Evolutionary conservation across 2,113 vertebrate species (phyloP).

Genomic region (Ariopsis seemanni): DNA sequence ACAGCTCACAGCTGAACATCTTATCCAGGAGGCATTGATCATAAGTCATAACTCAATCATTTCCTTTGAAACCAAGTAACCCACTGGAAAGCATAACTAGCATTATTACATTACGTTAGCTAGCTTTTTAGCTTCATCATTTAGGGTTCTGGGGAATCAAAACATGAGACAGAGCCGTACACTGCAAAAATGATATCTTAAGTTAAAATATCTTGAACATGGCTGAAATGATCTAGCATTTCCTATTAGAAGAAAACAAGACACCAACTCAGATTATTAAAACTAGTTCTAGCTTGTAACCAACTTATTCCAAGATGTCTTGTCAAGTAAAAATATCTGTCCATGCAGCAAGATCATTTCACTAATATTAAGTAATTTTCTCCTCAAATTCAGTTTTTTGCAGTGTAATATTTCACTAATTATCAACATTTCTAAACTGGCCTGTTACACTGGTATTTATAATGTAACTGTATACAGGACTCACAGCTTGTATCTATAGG

Average conservation of each 20-base stretch:
- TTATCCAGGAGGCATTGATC: too few species aligned
- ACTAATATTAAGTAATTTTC: too few species aligned
- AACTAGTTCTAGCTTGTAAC: too few species aligned
- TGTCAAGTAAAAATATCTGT: too few species aligned
- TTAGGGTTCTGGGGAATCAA: neutral
- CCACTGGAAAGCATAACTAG: neutral
- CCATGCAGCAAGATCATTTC: too few species aligned
- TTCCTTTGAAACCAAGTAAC: neutral
- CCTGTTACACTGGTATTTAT: neutral
- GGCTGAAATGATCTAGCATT: too few species aligned
- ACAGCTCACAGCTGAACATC: neutral
- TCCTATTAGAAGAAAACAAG: too few species aligned
- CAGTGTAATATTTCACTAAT: neutral
- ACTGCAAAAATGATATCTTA: too few species aligned
- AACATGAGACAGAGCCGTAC: neutral
- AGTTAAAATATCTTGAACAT: too few species aligned
- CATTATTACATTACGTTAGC: neutral
- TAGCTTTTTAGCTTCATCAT: neutral
- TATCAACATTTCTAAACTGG: neutral
- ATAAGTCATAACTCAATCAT: neutral
- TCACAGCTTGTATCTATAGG: neutral
- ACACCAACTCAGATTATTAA: too few species aligned
- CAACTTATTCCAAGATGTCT: too few species aligned
- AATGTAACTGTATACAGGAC: neutral
- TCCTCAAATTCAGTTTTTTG: too few species aligned